A percentile compares a stretch with the other conserved stretches of the same genome.
Evolutionary conservation across 2,888 invertebrate genomes (phyloP).

Genomic region (Drosophila quinaria): DNA sequence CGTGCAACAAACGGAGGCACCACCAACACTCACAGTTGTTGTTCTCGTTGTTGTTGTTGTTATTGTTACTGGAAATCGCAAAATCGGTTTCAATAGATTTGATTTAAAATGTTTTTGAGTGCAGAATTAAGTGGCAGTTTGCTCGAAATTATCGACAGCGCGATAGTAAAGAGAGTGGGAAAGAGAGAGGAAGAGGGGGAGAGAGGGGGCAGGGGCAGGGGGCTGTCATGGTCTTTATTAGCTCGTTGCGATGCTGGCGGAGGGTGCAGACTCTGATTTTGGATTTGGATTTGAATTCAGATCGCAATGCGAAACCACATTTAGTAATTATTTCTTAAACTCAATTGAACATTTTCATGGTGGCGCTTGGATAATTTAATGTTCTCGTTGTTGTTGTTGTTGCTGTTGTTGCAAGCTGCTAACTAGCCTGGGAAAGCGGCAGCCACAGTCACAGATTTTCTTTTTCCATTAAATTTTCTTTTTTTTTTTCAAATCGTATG

Average conservation of each 20-base stretch:
- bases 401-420: conserved; percentile 23
- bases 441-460: conserved; percentile 28
- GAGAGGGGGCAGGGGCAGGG: too few species aligned
- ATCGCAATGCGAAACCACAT: conserved; percentile 44
- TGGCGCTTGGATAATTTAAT: conserved; percentile 51
- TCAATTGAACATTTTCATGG: conserved; percentile 52
- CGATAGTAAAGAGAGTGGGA: neutral
- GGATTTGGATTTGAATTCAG: neutral
- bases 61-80: conserved; percentile 18
- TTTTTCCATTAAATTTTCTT: conserved; percentile 4
- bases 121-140: conserved; percentile 50
- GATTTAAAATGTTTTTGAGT: conserved; percentile 62
- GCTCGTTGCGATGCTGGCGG: conserved; percentile 48
- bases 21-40: conserved; percentile 5
- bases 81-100: conserved; percentile 60
- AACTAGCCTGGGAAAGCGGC: conserved; percentile 58
- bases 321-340: conserved; percentile 55
- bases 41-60: conserved; percentile 16
- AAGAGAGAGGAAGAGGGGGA: neutral
- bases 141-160: neutral
- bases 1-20: conserved; percentile 10
- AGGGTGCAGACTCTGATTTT: conserved; percentile 2
- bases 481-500: conserved; percentile 24
- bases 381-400: conserved; percentile 8
- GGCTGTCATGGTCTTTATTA: conserved; percentile 40